A percentile compares a stretch with the other conserved stretches of the same genome.
These are phyloP conservation scores for Drosophila parthenogenetica DNA, from an alignment of 2,888 invertebrate species.

Conservation along the genomic window DNA sequence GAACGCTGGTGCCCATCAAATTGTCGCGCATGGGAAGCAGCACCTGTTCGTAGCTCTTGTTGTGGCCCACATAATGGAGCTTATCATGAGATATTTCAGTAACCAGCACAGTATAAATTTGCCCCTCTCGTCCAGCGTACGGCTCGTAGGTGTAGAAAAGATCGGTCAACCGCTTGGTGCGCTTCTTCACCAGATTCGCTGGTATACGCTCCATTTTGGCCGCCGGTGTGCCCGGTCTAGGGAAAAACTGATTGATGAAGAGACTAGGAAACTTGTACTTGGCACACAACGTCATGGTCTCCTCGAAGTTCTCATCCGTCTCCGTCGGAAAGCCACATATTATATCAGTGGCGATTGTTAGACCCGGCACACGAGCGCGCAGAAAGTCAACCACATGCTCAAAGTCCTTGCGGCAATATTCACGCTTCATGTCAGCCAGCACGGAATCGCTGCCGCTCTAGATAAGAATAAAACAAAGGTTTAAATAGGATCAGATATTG, in stretches of 20 bases:
- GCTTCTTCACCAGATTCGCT: constrained; percentile 93
- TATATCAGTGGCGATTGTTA: constrained; percentile 98
- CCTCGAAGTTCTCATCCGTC: constrained; percentile 94
- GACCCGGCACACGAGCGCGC: constrained; percentile 92
- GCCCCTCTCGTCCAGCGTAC: constrained; percentile 89
- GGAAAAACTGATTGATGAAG: constrained; percentile 99
- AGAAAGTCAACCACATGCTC: constrained; percentile 94
- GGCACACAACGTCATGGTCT: constrained; percentile 92
- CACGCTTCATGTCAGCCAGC: constrained; percentile 97
- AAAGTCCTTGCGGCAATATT: constrained; percentile 96
- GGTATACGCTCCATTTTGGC: constrained; percentile 94
- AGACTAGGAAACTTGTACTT: constrained; percentile 96
- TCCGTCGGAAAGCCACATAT: constrained; percentile 99
- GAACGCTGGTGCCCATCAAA: constrained; percentile 93
- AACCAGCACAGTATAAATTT: constrained; percentile 90
- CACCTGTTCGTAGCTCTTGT: constrained; percentile 97
- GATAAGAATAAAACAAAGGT: background rate
- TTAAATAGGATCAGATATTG: rapidly evolving
- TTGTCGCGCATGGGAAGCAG: constrained; percentile 91
- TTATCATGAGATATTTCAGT: constrained; percentile 97
- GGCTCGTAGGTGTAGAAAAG: constrained; percentile 96
- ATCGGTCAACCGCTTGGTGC: constrained; percentile 95
- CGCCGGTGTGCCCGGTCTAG: constrained; percentile 98
- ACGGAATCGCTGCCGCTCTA: constrained; percentile 97
- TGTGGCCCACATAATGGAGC: constrained; percentile 96